Conservation (phyloP, 2,797 vertebrate species). For the Squalus acanthias region DNA sequence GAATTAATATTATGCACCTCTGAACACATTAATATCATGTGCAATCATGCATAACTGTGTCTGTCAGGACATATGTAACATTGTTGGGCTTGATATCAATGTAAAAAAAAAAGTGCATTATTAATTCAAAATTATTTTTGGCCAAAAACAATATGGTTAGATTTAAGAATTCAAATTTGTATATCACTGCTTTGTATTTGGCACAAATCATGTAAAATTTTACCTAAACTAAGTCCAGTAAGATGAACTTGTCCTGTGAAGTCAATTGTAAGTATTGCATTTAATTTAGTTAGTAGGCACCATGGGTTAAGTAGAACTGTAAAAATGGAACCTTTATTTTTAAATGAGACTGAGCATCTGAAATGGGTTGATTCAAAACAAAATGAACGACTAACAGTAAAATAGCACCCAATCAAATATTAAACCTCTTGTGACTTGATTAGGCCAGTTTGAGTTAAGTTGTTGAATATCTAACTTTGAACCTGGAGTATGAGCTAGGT, state of each 20-base stretch:
- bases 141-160: not conserved
- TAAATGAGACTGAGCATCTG: not conserved
- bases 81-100: not conserved
- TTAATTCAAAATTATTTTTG: not conserved
- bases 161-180: not conserved
- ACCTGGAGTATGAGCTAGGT: too few species aligned
- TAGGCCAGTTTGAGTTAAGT: not conserved
- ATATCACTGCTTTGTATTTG: not conserved
- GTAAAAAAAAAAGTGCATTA: not conserved
- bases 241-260: not conserved
- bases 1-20: not conserved
- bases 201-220: not conserved
- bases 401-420: not conserved
- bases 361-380: not conserved
- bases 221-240: not conserved
- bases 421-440: not conserved
- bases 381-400: not conserved
- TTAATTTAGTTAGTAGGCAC: not conserved
- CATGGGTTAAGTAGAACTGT: not conserved
- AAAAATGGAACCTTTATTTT: not conserved
- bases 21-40: constrained; percentile 15
- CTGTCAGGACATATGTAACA: not conserved
- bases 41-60: not conserved
- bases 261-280: not conserved
- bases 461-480: not conserved